These are phyloP conservation scores for Aurelia sp. DNA, from an alignment of 30 jellyfish, hydroid and myxozoan species.

Conservation along the genomic window DNA sequence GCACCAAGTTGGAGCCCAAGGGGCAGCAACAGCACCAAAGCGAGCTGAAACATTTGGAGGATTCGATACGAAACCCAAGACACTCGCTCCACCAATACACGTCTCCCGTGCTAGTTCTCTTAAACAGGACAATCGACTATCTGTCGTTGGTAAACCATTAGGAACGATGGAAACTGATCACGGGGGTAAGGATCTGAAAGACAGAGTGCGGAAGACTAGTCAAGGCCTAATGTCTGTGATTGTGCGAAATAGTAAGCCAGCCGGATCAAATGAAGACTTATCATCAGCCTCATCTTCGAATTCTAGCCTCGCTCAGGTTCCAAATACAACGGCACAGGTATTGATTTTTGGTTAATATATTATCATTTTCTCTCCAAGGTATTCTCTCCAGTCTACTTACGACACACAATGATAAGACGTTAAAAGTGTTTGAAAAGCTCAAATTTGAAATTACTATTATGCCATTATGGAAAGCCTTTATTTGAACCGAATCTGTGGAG, in stretches of 20 bases:
- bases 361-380: too few species aligned
- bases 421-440: too few species aligned
- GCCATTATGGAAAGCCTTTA: too few species aligned
- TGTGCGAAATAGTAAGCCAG: slow-evolving; percentile 60
- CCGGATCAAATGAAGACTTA: slow-evolving; percentile 88
- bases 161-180: slow-evolving; percentile 34
- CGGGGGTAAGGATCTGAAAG: slow-evolving; percentile 56
- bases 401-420: too few species aligned
- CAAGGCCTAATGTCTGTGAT: slow-evolving; percentile 80
- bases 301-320: slow-evolving; percentile 40
- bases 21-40: slow-evolving; percentile 54
- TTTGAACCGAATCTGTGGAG: too few species aligned
- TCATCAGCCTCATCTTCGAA: slow-evolving; percentile 82
- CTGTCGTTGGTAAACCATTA: slow-evolving; percentile 29
- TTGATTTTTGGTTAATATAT: too few species aligned
- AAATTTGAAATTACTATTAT: too few species aligned
- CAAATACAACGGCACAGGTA: slow-evolving; percentile 60
- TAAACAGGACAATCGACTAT: slow-evolving; percentile 57
- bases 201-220: slow-evolving; percentile 67
- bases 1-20: slow-evolving; percentile 42
- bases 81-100: slow-evolving; percentile 66
- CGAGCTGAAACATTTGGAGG: slow-evolving; percentile 91
- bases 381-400: too few species aligned
- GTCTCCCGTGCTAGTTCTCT: slow-evolving; percentile 68
- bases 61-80: slow-evolving; percentile 56